Conservation (phyloP, 2,888 invertebrate genomes). For the Polydrusus cervinus region DNA sequence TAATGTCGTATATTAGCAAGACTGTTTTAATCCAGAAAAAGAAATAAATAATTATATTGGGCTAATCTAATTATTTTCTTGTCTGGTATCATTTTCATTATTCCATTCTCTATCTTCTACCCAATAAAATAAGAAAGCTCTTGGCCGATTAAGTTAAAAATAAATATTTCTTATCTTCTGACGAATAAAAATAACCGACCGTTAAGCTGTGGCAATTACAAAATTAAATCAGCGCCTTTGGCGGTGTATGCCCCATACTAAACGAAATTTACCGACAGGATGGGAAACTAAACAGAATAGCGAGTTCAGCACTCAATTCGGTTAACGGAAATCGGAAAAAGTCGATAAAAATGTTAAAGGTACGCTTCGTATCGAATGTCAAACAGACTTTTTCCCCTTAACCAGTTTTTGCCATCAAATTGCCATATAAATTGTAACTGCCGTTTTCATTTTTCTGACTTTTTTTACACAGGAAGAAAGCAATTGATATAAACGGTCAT, state of each 20-base stretch:
- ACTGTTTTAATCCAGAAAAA: background rate
- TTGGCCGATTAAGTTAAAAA: background rate
- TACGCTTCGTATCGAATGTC: conserved; percentile 20
- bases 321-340: conserved; percentile 30
- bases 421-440: conserved; percentile 26
- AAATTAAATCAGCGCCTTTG: conserved; percentile 25
- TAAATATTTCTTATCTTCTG: background rate
- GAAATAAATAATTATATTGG: background rate
- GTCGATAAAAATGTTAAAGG: conserved; percentile 39
- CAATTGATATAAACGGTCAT: conserved; percentile 1
- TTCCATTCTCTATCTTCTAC: background rate
- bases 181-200: background rate
- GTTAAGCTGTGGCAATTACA: conserved; percentile 13
- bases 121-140: background rate
- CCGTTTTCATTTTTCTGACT: conserved; percentile 10
- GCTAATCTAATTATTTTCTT: background rate
- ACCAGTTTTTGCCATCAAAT: conserved; percentile 25
- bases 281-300: conserved; percentile 35
- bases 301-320: conserved; percentile 30
- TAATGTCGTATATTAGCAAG: no score
- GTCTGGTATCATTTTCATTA: background rate
- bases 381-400: conserved; percentile 10
- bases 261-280: conserved; percentile 20
- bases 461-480: conserved; percentile 18
- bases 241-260: conserved; percentile 8